Evolutionary conservation across 2,797 vertebrate genomes (phyloP), one percentile per base, ranked within the genome.

Genomic region (Schizopygopsis malacanthus): DNA sequence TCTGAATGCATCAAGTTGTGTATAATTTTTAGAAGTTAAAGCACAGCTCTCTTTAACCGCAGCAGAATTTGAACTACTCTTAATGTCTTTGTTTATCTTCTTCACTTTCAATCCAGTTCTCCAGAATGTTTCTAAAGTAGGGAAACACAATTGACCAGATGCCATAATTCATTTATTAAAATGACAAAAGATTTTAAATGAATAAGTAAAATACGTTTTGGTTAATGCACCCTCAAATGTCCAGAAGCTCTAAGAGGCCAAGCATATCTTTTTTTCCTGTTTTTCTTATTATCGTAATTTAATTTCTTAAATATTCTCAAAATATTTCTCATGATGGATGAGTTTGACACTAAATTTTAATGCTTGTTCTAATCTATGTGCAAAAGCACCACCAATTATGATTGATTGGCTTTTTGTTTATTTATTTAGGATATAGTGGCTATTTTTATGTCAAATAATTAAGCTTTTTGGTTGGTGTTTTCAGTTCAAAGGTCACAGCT

Each of bases 391-490:
- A 70, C 18, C 10, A 12, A 41, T 41, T 37, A 41, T 43, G 70
- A 25, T 25, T 72, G 41, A 45, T 28, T 37, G 28, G 22, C 56
- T 69, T 37, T 9, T 47, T 45, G 18, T 4, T 70, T 25, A 28
- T 50, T 47, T 80, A 13, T 67, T 50, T 67, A 6, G 12, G 10
- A 11, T 80, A 22, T 25, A 28, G 28, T 67, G 25, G 9, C 43
- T 45, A 50, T 50, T 37, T 43, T 12, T 47, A 45, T 16, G 50
- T 25, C 7, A n/a, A 20, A 20, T 33, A 16, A 16, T 54, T 69
- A n/a, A 7, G n/a, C 18, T 67, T 47, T 63, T 63, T 72, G n/a
- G 50, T 83, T 82, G 80, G 43, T 47, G n/a, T 72, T 81, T 77
- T 47, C 15, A 15, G 39, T 28, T 76, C 79, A 76, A 69, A 59